Evolutionary conservation across 2,888 invertebrate species (phyloP).

Genomic region (Dryobotodes eremita): DNA sequence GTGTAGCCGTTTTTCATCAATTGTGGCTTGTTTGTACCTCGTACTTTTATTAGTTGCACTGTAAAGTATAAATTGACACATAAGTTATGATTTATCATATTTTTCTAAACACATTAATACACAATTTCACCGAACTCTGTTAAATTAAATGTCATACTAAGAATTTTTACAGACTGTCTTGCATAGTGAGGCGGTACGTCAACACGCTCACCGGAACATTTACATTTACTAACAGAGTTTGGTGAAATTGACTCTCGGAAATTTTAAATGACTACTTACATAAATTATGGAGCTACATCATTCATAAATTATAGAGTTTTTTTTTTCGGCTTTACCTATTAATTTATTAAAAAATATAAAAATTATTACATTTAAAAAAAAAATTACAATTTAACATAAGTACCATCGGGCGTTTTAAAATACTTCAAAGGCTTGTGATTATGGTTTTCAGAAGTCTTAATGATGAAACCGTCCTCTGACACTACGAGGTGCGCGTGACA

Average conservation of each 20-base stretch:
- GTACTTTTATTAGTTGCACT: constrained; percentile 48
- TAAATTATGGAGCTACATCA: neutral
- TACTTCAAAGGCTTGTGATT: constrained; percentile 23
- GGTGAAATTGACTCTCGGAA: neutral
- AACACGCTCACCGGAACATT: neutral
- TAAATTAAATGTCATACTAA: neutral
- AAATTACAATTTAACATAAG: constrained; percentile 15
- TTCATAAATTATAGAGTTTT: neutral
- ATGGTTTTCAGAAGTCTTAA: constrained; percentile 23
- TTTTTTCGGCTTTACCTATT: neutral
- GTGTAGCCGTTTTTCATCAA: constrained; percentile 61
- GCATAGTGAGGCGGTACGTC: neutral
- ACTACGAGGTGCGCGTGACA: constrained; percentile 65
- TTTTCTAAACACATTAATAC: neutral
- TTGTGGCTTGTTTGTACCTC: constrained; percentile 18
- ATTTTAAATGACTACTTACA: neutral
- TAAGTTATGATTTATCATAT: neutral
- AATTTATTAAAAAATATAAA: neutral
- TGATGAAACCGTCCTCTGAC: constrained; percentile 23
- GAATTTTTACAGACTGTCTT: neutral
- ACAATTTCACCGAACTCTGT: neutral
- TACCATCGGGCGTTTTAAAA: constrained; percentile 3
- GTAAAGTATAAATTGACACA: constrained; percentile 20
- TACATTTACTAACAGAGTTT: neutral
- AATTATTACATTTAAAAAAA: too few relatives aligned